Evolutionary conservation across 2,797 vertebrate species (phyloP).

Genomic region (Parauchenoglanis punctatus): DNA sequence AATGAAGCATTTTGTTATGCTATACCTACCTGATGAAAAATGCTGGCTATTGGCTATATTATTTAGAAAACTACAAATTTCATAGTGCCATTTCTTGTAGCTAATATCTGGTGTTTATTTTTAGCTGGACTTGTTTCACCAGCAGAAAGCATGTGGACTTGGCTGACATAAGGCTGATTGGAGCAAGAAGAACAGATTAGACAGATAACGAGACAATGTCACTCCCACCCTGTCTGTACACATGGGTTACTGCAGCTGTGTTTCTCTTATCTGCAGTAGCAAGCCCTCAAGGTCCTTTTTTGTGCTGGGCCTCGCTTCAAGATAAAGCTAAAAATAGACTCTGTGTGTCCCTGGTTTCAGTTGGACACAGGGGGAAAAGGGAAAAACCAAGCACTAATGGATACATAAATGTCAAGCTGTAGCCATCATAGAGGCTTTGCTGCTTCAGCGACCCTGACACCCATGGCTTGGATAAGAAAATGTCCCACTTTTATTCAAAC

Average conservation of each 20-base stretch:
- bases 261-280: conserved; percentile 73
- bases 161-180: not conserved
- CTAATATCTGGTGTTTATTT: not conserved
- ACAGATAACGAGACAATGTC: conserved; percentile 17
- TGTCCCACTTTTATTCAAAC: conserved; percentile 49
- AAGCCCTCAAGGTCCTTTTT: conserved; percentile 64
- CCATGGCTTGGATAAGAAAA: conserved; percentile 61
- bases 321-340: conserved; percentile 79
- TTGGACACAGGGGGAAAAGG: conserved; percentile 16
- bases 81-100: not conserved
- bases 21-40: not conserved
- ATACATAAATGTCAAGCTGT: conserved; percentile 49
- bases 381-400: conserved; percentile 50
- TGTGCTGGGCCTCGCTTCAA: conserved; percentile 59
- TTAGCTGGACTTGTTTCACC: not conserved
- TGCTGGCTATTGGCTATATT: not conserved
- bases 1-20: not conserved
- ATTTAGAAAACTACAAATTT: not conserved
- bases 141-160: not conserved
- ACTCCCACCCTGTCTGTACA: conserved; percentile 14
- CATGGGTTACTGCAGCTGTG: conserved; percentile 56
- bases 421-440: conserved; percentile 47
- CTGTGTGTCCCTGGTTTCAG: conserved; percentile 63
- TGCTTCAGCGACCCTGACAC: conserved; percentile 53
- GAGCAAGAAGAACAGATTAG: not conserved